phyloP scores from a whole-genome alignment of 1,140 invertebrate species.

The Rhopalosiphum padi region DNA sequence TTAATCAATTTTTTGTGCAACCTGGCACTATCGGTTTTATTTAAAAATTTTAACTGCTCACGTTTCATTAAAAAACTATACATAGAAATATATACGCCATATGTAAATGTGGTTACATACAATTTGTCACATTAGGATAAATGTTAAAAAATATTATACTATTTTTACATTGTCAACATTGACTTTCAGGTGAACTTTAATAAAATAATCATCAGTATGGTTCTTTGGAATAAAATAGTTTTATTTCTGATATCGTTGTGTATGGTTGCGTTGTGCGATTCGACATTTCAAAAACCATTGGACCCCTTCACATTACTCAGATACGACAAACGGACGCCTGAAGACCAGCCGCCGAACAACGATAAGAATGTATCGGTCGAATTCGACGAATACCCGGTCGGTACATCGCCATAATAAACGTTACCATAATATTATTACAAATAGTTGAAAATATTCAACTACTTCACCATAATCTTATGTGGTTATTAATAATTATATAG shows the following conservation, averaged over 20 bases:
- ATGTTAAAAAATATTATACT: neutral
- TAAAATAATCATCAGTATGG: constrained; percentile 9
- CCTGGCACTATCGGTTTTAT: neutral
- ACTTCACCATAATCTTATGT: neutral
- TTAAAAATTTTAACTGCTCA: neutral
- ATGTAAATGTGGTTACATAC: neutral
- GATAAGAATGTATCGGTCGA: constrained; percentile 54
- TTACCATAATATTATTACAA: neutral
- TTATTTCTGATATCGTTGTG: constrained; percentile 13
- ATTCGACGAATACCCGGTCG: constrained; percentile 61
- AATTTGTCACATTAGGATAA: neutral
- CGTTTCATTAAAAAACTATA: neutral
- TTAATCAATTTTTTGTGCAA: neutral
- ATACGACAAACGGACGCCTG: constrained; percentile 56
- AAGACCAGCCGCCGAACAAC: constrained; percentile 37
- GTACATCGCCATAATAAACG: neutral
- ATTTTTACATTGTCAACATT: neutral
- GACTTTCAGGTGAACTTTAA: neutral
- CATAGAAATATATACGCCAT: neutral
- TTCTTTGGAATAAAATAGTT: constrained; percentile 21
- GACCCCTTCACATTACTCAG: constrained; percentile 52
- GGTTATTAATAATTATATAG: neutral
- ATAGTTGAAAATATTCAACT: neutral
- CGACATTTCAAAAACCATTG: constrained; percentile 34
- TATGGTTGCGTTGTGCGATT: neutral